These are phyloP conservation scores for Listrodromus nycthemerus DNA, from an alignment of 2,888 invertebrate genomes.

Conservation along the genomic window DNA sequence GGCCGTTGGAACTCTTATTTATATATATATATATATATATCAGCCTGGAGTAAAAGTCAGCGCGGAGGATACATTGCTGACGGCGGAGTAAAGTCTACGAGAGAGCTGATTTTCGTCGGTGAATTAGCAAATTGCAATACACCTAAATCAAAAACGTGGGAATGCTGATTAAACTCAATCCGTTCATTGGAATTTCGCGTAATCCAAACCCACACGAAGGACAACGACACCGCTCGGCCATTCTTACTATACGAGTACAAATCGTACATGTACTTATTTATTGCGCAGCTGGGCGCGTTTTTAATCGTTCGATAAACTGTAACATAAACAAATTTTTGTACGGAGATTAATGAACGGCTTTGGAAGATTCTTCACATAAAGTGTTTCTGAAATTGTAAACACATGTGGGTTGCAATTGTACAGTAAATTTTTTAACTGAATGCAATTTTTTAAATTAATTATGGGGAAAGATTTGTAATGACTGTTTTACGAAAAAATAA, in stretches of 20 bases:
- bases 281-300: neutral
- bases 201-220: conserved; percentile 5
- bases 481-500: too few relatives aligned
- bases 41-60: conserved; percentile 15
- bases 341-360: too few relatives aligned
- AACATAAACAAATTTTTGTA: neutral
- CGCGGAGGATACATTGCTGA: conserved; percentile 35
- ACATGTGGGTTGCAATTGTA: too few relatives aligned
- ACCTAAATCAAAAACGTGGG: conserved; percentile 6
- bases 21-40: neutral
- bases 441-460: too few relatives aligned
- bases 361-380: too few relatives aligned
- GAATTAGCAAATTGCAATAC: neutral
- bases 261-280: neutral
- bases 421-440: too few relatives aligned
- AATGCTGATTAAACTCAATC: conserved; percentile 5
- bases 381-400: too few relatives aligned
- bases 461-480: too few relatives aligned
- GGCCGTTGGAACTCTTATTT: neutral
- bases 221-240: conserved; percentile 21
- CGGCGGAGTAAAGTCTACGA: neutral
- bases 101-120: neutral
- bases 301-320: neutral
- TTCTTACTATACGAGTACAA: neutral
- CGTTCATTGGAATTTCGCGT: neutral